Base-by-base conservation (phyloP, 2,888 invertebrate genomes). In the Gasteruption jaculator region DNA sequence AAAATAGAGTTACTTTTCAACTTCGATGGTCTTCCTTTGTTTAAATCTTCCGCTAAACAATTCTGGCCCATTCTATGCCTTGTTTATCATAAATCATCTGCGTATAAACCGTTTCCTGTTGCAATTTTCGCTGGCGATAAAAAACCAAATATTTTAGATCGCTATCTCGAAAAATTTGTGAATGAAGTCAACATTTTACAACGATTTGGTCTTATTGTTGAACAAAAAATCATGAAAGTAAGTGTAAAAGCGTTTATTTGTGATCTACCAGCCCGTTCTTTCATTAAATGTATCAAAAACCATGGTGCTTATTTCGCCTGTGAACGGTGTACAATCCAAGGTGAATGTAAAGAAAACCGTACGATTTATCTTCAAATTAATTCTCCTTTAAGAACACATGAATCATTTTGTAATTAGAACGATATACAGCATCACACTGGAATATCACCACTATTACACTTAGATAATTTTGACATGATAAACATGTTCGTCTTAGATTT, bases 1-100 rank as follows among this genome's bases (percentile, higher is more conserved):
- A 4, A n/a, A 6, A 24, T 44, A 6, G 29, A 38, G n/a, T 21
- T 45, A 4, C 20, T 41, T 22, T 10, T 45, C 12, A 38, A 41
- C 20, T 35, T 41, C 8, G 38, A 41, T 29, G 45, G 45, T 3
- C 14, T 41, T 12, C 38, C 38, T 20, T 30, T 45, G 8, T 41
- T 25, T 19, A 45, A 45, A 10, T 45, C 38, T 1, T 41, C 34
- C 26, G 24, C 37, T 2, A 45, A 38, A 26, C 45, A 45, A 34
- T 45, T 45, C 19, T 45, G 41, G 45, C 41, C 41, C 7, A 45
- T 41, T 18, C 21, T 45, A 8, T 33, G 41, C 30, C 38, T 41
- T 21, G 10, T 41, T 10, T 27, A 20, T 26, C 33, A 12, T 20
- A 19, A 38, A 21, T 37, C 42, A 2, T 31, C 31, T 24, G 12